Evolutionary conservation across 2,888 invertebrate genomes (phyloP).

Genomic region (Sericinus montela): DNA sequence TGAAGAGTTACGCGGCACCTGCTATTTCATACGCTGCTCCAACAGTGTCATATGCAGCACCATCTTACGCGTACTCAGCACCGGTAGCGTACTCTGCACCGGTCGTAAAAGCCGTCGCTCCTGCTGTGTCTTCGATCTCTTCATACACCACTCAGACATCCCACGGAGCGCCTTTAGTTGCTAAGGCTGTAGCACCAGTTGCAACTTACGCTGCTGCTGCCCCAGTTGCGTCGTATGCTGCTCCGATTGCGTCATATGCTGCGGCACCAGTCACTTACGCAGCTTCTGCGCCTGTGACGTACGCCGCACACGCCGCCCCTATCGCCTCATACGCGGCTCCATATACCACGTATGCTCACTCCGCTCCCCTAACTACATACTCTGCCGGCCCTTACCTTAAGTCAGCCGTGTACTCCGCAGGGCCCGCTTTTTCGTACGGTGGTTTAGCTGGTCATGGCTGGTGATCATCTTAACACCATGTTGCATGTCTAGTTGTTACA

Average conservation of each 20-base stretch:
- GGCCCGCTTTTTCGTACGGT: slow-evolving; percentile 79
- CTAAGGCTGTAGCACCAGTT: slow-evolving; percentile 41
- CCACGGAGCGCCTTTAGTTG: slow-evolving; percentile 33
- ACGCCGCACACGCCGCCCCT: slow-evolving; percentile 33
- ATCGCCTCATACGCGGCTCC: slow-evolving; percentile 29
- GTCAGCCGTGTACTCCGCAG: slow-evolving; percentile 24
- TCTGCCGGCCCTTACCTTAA: slow-evolving; percentile 31
- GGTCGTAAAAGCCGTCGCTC: slow-evolving; percentile 34
- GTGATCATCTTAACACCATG: slow-evolving; percentile 65
- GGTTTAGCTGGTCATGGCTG: slow-evolving; percentile 83
- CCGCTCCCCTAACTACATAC: slow-evolving; percentile 25
- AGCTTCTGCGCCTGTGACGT: slow-evolving; percentile 49
- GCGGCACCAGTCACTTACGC: slow-evolving; percentile 61
- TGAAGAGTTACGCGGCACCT: slow-evolving; percentile 41
- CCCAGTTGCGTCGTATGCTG: slow-evolving; percentile 63
- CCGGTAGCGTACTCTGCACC: slow-evolving; percentile 70
- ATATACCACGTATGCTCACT: slow-evolving; percentile 30
- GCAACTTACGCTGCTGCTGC: slow-evolving; percentile 65
- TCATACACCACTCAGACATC: slow-evolving; percentile 39
- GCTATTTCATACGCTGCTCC: slow-evolving; percentile 41
- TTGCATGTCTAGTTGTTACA: slow-evolving; percentile 55
- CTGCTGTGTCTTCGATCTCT: slow-evolving; percentile 36
- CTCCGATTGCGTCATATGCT: slow-evolving; percentile 63
- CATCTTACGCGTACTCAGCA: slow-evolving; percentile 41
- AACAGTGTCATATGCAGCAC: slow-evolving; percentile 32